Conservation (phyloP, 2,888 invertebrate genomes). For the Conchocele bisecta region DNA sequence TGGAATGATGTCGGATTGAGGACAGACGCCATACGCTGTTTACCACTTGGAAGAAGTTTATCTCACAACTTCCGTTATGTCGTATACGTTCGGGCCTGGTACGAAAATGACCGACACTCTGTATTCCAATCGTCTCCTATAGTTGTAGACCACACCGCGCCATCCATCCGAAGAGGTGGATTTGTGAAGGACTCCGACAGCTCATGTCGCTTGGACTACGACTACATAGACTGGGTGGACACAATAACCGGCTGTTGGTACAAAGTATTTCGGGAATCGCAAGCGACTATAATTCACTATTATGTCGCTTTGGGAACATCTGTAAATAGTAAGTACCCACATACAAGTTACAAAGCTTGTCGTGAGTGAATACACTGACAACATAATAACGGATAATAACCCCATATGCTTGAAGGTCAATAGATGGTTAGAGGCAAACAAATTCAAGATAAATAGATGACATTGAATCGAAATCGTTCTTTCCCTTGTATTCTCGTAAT, state of each 20-base stretch:
- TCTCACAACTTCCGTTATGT: conserved; percentile 36
- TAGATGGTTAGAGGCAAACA: not conserved
- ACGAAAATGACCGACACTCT: conserved; percentile 16
- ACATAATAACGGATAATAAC: not conserved
- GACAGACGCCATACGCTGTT: conserved; percentile 33
- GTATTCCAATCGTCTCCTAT: conserved; percentile 41
- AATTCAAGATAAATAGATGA: not conserved
- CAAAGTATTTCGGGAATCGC: conserved; percentile 43
- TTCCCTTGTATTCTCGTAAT: too few relatives aligned
- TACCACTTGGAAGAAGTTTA: conserved; percentile 26
- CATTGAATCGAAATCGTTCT: too few relatives aligned
- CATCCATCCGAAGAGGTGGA: conserved; percentile 33
- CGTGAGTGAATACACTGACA: not conserved
- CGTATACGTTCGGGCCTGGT: conserved; percentile 56
- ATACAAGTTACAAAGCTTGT: not conserved
- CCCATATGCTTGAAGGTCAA: not conserved
- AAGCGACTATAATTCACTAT: conserved; percentile 29
- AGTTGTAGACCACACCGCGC: conserved; percentile 52
- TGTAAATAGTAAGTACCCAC: conserved; percentile 18
- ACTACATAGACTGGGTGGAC: conserved; percentile 39
- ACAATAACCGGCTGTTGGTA: conserved; percentile 47
- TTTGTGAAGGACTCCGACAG: conserved; percentile 49
- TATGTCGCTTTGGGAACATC: conserved; percentile 46
- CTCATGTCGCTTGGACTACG: conserved; percentile 35
- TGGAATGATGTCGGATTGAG: conserved; percentile 50